Conservation (phyloP, 2,888 invertebrate species). For the Amblyjoppa proteus region DNA sequence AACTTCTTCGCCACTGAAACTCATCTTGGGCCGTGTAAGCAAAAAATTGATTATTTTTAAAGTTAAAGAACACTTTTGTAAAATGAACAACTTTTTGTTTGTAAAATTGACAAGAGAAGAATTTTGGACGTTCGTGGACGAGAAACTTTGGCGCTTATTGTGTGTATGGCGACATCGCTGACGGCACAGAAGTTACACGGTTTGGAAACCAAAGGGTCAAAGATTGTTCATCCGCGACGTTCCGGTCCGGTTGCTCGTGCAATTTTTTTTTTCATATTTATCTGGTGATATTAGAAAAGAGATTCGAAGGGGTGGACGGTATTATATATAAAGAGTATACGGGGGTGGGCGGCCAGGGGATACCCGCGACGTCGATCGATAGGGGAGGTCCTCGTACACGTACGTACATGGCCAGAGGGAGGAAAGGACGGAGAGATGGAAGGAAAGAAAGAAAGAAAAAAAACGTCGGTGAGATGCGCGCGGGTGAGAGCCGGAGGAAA, state of each 20-base stretch:
- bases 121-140: no score
- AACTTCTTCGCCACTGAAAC: no score
- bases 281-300: background rate
- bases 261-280: background rate
- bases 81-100: no score
- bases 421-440: constrained; percentile 44
- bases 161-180: background rate
- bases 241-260: background rate
- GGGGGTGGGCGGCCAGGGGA: constrained; percentile 57
- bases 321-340: constrained; percentile 36
- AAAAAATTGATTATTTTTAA: no score
- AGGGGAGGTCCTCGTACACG: constrained; percentile 64
- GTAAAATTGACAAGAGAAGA: no score
- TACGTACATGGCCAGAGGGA: constrained; percentile 43
- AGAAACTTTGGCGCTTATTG: no score
- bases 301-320: constrained; percentile 13
- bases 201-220: background rate
- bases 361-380: constrained; percentile 66
- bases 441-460: constrained; percentile 21
- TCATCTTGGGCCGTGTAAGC: background rate
- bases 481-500: constrained; percentile 6
- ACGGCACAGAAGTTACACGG: background rate
- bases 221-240: background rate
- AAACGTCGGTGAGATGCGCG: constrained; percentile 13
- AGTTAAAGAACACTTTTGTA: no score